Evolutionary conservation across 2,888 invertebrate genomes (phyloP), one percentile per base, ranked within the genome.

Genomic region (Lottia gigantea): DNA sequence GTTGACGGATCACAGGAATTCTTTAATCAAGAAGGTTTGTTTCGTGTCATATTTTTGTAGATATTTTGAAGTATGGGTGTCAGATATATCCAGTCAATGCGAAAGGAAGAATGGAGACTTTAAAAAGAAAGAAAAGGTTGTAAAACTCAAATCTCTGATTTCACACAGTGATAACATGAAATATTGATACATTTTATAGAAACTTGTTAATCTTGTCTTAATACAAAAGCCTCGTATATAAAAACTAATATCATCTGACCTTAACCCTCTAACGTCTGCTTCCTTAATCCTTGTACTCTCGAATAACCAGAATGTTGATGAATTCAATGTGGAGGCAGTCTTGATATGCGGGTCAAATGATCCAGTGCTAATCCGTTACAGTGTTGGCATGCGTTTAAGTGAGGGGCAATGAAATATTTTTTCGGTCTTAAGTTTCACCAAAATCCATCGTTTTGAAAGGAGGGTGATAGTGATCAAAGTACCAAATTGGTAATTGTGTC

Each of bases 351-450:
- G 19, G 55, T 23, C 55, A 23, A 55, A 19, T 55, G 23, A 55
- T 55, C 55, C 55, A 55, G 19, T 23, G 55, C 55, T 55, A 55
- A 55, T 55, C 55, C 55, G 55, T 55, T 55, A 55, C 55, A 55
- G 23, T 55, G 55, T 55, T 55, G 55, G 55, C 55, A 55, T 55
- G 55, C 55, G 55, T 55, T 55, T 55, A 55, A 55, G 55, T 55
- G 55, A 19, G 23, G 55, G 55, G 55, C 19, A 23, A 55, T 55
- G 55, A 55, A 55, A 55, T 55, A 55, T 55, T 55, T 55, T 55
- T 55, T 55, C 55, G 55, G 55, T 19, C 23, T 55, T 55, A 16
- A 55, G 23, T 55, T 55, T 55, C 55, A 55, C 19, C 55, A 55
- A 55, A 55, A 55, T 12, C 55, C 23, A 23, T 55, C 23, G 11